These are phyloP conservation scores for Pipistrellus kuhlii DNA, from an alignment of 2,797 vertebrate species.

Conservation along the genomic window DNA sequence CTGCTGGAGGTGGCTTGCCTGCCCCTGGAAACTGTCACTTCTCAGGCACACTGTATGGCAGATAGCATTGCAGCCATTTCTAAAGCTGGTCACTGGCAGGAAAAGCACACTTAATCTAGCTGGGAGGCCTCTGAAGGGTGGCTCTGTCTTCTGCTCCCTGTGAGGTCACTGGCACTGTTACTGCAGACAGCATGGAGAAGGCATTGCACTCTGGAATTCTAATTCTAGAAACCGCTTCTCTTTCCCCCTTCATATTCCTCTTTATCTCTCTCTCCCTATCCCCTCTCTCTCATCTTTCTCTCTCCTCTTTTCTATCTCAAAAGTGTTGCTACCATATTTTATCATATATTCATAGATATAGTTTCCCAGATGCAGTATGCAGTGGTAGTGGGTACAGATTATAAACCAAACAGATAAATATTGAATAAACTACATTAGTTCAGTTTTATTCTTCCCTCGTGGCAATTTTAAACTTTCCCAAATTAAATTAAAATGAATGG, in stretches of 20 bases:
- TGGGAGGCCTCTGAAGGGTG: conserved; percentile 77
- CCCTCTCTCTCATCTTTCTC: background rate
- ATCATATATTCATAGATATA: background rate
- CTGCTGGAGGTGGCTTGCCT: conserved; percentile 49
- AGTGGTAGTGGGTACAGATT: background rate
- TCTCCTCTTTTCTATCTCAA: background rate
- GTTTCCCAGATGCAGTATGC: background rate
- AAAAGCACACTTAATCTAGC: conserved; percentile 77
- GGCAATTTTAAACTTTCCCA: conserved; percentile 64
- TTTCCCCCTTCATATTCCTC: too few species aligned
- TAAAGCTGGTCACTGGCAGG: conserved; percentile 77
- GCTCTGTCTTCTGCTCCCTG: conserved; percentile 73
- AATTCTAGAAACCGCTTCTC: background rate
- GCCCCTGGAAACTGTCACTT: conserved; percentile 57
- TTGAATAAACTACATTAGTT: conserved; percentile 30
- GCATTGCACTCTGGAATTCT: conserved; percentile 36
- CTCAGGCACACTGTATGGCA: background rate
- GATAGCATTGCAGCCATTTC: conserved; percentile 78
- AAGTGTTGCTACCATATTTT: background rate
- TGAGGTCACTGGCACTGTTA: conserved; percentile 64
- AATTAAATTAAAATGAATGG: conserved; percentile 61
- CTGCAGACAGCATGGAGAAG: conserved; percentile 65
- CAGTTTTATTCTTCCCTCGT: conserved; percentile 19
- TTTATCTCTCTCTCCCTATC: too few species aligned
- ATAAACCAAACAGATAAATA: conserved; percentile 51